A percentile compares a stretch with the other conserved stretches of the same genome.
phyloP scores from a whole-genome alignment of 2,888 invertebrate species.

The Neoitamus cyanurus region DNA sequence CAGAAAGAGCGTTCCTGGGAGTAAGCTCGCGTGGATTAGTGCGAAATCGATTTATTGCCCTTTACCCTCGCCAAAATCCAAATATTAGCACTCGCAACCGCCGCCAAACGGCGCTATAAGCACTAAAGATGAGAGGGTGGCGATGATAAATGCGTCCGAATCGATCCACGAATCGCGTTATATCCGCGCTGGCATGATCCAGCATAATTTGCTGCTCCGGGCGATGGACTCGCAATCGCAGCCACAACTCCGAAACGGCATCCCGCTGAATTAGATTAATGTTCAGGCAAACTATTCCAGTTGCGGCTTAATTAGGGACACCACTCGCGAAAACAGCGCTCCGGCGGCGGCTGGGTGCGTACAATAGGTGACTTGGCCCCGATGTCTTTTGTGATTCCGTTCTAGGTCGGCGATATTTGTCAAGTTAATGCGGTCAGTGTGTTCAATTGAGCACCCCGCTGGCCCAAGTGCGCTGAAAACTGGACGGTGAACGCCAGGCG shows the following conservation, averaged over 20 bases:
- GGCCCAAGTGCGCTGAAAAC: not conserved
- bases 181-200: slow-evolving; percentile 22
- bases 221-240: not conserved
- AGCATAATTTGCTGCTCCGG: slow-evolving; percentile 31
- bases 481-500: not conserved
- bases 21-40: slow-evolving; percentile 30
- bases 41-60: slow-evolving; percentile 24
- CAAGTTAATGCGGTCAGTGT: slow-evolving; percentile 34
- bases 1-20: not conserved
- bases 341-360: not conserved
- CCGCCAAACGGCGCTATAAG: not conserved
- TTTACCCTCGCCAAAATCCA: slow-evolving; percentile 13
- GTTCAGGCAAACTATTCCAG: slow-evolving; percentile 2
- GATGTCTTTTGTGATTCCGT: not conserved
- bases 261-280: slow-evolving; percentile 36
- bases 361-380: not conserved
- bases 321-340: not conserved
- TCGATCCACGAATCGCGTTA: slow-evolving; percentile 34
- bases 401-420: slow-evolving; percentile 18
- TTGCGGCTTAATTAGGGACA: slow-evolving; percentile 41
- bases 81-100: slow-evolving; percentile 16
- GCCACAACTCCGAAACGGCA: not conserved
- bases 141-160: slow-evolving; percentile 20
- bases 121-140: not conserved
- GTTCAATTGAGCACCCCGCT: not conserved